These are phyloP conservation scores for Erynnis tages DNA, from an alignment of 2,888 invertebrate species.

Conservation along the genomic window DNA sequence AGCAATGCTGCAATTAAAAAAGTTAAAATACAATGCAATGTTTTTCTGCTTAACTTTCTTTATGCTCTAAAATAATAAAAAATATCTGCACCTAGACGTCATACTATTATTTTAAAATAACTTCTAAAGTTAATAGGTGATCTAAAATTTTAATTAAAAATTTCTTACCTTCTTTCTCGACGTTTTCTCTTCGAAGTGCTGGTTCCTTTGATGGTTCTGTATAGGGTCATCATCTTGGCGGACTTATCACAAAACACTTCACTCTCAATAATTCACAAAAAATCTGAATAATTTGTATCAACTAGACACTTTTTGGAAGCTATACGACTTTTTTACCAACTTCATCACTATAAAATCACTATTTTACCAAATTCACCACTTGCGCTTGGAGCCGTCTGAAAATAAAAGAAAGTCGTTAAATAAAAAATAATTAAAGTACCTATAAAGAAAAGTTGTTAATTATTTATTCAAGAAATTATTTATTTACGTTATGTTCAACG, in stretches of 20 bases:
- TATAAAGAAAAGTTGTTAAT: too few relatives aligned
- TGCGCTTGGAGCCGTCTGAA: slow-evolving; percentile 11
- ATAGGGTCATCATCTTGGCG: slow-evolving; percentile 80
- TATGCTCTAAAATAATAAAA: too few relatives aligned
- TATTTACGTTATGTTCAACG: not conserved
- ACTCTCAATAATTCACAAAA: slow-evolving; percentile 33
- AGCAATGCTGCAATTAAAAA: too few relatives aligned
- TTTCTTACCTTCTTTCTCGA: slow-evolving; percentile 72
- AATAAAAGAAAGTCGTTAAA: not conserved
- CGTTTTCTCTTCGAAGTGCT: slow-evolving; percentile 76
- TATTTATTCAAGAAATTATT: too few relatives aligned
- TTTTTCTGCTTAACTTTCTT: too few relatives aligned
- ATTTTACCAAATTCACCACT: not conserved
- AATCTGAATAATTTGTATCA: slow-evolving; percentile 26
- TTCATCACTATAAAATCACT: slow-evolving; percentile 16
- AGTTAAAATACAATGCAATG: too few relatives aligned
- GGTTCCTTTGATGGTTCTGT: slow-evolving; percentile 80
- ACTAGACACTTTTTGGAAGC: slow-evolving; percentile 8
- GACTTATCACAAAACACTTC: slow-evolving; percentile 40
- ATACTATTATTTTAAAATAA: not conserved
- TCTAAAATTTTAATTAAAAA: not conserved
- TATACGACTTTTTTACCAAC: not conserved
- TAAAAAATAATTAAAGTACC: not conserved
- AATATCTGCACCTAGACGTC: too few relatives aligned
- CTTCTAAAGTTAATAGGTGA: not conserved